A percentile compares a stretch with the other conserved stretches of the same genome.
Evolutionary conservation across 2,888 invertebrate genomes (phyloP).

Genomic region (Euplexia lucipara): DNA sequence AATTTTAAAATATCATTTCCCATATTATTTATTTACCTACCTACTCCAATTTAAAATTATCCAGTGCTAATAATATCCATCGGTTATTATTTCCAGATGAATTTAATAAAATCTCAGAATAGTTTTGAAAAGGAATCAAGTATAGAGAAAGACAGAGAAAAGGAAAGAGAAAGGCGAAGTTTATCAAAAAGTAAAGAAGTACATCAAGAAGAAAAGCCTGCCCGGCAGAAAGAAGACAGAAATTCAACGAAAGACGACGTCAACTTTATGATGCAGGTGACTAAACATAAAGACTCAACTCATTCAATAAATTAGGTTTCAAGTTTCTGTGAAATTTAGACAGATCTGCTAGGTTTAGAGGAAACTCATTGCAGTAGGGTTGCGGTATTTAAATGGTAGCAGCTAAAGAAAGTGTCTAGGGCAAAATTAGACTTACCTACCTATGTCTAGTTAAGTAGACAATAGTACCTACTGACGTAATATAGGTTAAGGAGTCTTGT

Average conservation of each 20-base stretch:
- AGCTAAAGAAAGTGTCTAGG: too few relatives aligned
- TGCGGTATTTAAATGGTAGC: too few relatives aligned
- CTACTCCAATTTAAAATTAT: conserved; percentile 21
- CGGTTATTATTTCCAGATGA: conserved; percentile 83
- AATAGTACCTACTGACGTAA: neutral
- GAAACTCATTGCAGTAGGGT: neutral
- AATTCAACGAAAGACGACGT: conserved; percentile 85
- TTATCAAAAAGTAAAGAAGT: conserved; percentile 85
- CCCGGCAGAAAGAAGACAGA: conserved; percentile 79
- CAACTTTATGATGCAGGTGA: conserved; percentile 88
- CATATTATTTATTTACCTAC: conserved; percentile 16
- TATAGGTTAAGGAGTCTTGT: neutral
- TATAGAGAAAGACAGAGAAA: conserved; percentile 84
- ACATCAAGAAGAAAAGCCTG: conserved; percentile 78
- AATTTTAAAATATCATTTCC: conserved; percentile 14
- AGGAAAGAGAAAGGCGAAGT: conserved; percentile 77
- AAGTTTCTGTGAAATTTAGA: neutral
- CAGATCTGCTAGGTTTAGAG: neutral
- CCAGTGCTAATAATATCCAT: conserved; percentile 28
- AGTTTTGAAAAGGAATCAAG: conserved; percentile 90
- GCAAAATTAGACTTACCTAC: too few relatives aligned
- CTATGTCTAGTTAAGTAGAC: too few relatives aligned
- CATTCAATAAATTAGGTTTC: neutral
- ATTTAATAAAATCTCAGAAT: conserved; percentile 89
- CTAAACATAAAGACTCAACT: neutral